These are phyloP conservation scores for Escarpia spicata DNA, from an alignment of 2,888 invertebrate genomes.

Conservation along the genomic window DNA sequence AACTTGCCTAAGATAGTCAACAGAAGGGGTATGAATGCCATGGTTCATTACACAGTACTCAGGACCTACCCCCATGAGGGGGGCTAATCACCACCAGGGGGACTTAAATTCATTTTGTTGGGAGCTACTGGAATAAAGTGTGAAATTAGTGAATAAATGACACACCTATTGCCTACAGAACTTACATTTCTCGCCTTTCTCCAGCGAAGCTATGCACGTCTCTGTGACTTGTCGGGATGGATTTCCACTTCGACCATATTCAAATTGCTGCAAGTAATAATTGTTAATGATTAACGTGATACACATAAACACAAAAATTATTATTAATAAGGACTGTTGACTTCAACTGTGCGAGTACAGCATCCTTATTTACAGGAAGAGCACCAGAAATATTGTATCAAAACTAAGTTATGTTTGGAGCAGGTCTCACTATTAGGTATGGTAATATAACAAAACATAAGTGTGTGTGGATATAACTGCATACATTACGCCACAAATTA, in stretches of 20 bases:
- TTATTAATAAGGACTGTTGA: too few species aligned
- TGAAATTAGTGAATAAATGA: neutral
- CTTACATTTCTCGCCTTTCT: slow-evolving; percentile 83
- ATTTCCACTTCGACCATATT: slow-evolving; percentile 93
- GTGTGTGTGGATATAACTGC: too few species aligned
- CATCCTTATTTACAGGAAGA: too few species aligned
- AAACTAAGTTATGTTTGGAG: too few species aligned
- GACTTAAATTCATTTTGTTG: neutral
- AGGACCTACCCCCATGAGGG: neutral
- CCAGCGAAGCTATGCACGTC: slow-evolving; percentile 87
- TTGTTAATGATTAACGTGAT: neutral
- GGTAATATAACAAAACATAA: too few species aligned
- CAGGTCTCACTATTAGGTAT: too few species aligned
- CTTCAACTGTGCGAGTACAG: too few species aligned
- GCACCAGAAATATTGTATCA: too few species aligned
- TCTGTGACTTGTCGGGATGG: slow-evolving; percentile 91
- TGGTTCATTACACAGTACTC: neutral
- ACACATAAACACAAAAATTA: too few species aligned
- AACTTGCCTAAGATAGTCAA: neutral
- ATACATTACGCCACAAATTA: too few species aligned
- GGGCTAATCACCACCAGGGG: neutral
- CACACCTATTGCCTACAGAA: slow-evolving; percentile 18
- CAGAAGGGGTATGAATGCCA: neutral
- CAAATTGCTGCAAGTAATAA: slow-evolving; percentile 76
- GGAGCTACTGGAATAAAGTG: neutral